Conservation (phyloP, 2,797 vertebrate species). For the Cryptoblepharus egeriae region DNA sequence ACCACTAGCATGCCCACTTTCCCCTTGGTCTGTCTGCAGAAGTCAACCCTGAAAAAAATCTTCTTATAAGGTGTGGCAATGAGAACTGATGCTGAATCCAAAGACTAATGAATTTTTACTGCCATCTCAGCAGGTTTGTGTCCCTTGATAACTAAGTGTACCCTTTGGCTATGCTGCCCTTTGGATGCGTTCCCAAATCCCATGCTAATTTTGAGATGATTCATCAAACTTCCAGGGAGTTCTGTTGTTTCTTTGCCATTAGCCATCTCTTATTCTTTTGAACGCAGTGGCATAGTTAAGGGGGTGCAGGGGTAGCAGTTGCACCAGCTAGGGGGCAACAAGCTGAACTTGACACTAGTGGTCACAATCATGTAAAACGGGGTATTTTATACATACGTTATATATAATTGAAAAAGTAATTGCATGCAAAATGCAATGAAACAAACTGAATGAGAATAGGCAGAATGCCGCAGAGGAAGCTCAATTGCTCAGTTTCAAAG, state of each 20-base stretch:
- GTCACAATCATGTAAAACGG: too few relatives aligned
- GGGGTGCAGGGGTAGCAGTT: too few relatives aligned
- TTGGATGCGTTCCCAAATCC: slow-evolving; percentile 17
- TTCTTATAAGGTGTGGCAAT: not conserved
- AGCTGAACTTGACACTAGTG: too few relatives aligned
- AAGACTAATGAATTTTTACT: not conserved
- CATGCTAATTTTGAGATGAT: slow-evolving; percentile 33
- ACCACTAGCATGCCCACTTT: not conserved
- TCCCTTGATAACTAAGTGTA: not conserved
- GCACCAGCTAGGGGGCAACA: too few relatives aligned
- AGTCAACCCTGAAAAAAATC: not conserved
- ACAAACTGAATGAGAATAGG: not conserved
- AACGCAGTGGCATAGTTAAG: too few relatives aligned
- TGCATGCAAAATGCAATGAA: too few relatives aligned
- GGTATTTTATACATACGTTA: too few relatives aligned
- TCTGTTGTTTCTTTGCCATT: not conserved
- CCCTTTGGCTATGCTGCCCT: not conserved
- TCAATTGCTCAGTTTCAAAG: too few relatives aligned
- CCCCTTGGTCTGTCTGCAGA: accelerated
- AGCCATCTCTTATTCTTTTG: not conserved
- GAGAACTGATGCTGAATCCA: accelerated
- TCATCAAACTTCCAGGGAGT: slow-evolving; percentile 1
- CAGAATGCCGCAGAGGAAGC: not conserved
- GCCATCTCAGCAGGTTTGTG: not conserved
- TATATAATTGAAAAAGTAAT: too few relatives aligned